Conservation (phyloP, 1,140 invertebrate species). For the Bombus polaris region DNA sequence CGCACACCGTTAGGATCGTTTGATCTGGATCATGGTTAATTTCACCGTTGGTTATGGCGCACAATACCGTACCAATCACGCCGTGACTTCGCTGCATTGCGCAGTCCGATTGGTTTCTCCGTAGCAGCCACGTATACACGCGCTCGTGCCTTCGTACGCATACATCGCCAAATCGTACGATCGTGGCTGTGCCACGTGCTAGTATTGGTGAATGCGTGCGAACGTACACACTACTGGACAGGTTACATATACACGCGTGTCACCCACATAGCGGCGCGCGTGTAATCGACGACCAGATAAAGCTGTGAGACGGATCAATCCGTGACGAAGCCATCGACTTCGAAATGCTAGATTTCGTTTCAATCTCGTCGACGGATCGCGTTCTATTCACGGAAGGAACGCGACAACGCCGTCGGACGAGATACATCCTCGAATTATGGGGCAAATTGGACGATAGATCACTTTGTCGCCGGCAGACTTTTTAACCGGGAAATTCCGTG, state of each 20-base stretch:
- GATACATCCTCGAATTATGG: conserved; percentile 16
- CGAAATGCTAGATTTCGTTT: conserved; percentile 57
- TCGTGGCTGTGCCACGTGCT: background rate
- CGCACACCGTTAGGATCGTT: conserved; percentile 58
- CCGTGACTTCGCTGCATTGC: conserved; percentile 46
- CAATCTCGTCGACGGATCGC: conserved; percentile 39
- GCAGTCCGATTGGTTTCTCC: conserved; percentile 53
- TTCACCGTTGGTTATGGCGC: conserved; percentile 60
- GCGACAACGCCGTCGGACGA: background rate
- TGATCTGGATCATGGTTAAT: conserved; percentile 68
- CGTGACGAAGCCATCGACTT: conserved; percentile 62
- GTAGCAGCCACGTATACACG: background rate
- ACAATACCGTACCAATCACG: conserved; percentile 62
- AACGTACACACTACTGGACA: background rate
- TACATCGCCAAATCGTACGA: background rate
- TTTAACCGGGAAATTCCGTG: conserved; percentile 6
- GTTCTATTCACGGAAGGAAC: background rate
- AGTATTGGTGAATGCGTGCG: background rate
- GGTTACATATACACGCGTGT: background rate
- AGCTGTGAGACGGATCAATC: conserved; percentile 60
- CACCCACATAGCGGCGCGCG: background rate
- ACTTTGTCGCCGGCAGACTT: conserved; percentile 1
- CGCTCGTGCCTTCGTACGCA: background rate
- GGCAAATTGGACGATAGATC: conserved; percentile 23
- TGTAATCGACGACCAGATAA: conserved; percentile 57